Base-by-base conservation (phyloP, 1,140 invertebrate species). In the Callitettix versicolor region DNA sequence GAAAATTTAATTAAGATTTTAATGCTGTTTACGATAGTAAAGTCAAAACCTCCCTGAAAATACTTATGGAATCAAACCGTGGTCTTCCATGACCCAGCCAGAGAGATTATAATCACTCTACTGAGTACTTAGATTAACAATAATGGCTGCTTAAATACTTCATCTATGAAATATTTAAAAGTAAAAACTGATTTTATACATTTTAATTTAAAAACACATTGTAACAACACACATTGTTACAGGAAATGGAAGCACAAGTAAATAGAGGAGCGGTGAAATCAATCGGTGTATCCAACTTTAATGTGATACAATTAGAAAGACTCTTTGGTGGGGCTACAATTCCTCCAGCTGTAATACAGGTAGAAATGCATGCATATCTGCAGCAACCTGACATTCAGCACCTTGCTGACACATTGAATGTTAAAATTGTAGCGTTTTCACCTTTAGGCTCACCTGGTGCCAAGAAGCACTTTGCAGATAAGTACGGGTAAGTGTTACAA, bases 171-270 rank as follows among this genome's bases (percentile, higher is more conserved):
- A n/a, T n/a, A 36, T 9, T 36, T 36, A n/a, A 36, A 36, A 36
- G 34, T 9, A n/a, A n/a, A 36, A 36, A 9, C n/a, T 36, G n/a
- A 36, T 36, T n/a, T n/a, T 9, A 36, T n/a, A 9, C 34, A 9
- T 36, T 36, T 9, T 36, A 36, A 36, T 36, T 36, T 9, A 36
- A 36, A 36, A 9, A 36, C 34, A 36, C 9, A 14, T n/a, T n/a
- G n/a, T n/a, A n/a, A n/a, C n/a, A n/a, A n/a, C n/a, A n/a, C n/a
- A n/a, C n/a, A n/a, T n/a, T n/a, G n/a, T n/a, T n/a, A n/a, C 30
- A 72, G 68, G 78, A 72, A 0, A 75, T 83, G 71, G 79, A 82
- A 62, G 59, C 70, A 20, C 64, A 79, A 48, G 73, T 80, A 0
- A 59, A 68, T 22, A 64, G 67, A 49, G 80, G 80, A 0, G 58